A percentile compares a stretch with the other conserved stretches of the same genome.
phyloP scores from a whole-genome alignment of 2,113 vertebrate species.

The Phocoena phocoena region DNA sequence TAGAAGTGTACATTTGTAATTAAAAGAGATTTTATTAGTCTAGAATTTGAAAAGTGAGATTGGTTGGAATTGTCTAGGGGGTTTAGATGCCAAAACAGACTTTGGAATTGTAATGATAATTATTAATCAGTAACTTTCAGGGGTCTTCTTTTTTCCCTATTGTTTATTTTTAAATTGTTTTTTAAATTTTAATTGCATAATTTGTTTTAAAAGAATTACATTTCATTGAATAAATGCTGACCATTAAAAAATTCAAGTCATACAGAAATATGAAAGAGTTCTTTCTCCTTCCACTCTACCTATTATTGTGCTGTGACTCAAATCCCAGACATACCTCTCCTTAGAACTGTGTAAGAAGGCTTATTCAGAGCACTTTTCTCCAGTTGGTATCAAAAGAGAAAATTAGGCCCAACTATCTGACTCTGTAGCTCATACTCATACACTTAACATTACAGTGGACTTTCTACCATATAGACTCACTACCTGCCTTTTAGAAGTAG shows the following conservation, averaged over 20 bases:
- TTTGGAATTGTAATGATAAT: conserved; percentile 20
- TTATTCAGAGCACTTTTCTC: neutral
- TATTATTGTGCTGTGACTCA: neutral
- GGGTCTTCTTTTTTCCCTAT: neutral
- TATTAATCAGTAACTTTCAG: neutral
- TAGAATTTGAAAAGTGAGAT: neutral
- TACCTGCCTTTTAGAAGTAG: neutral
- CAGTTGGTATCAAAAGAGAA: neutral
- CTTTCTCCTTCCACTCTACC: neutral
- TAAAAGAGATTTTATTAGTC: conserved; percentile 25
- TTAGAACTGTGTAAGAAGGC: neutral
- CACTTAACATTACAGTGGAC: neutral
- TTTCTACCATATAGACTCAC: neutral
- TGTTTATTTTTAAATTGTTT: neutral
- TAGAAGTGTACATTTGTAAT: neutral
- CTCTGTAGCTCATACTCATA: neutral
- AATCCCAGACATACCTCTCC: neutral
- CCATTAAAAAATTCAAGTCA: neutral
- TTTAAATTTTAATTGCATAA: neutral
- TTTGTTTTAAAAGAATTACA: conserved; percentile 3
- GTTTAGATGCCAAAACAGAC: neutral
- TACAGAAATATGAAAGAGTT: neutral
- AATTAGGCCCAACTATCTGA: neutral
- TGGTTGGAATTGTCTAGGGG: neutral
- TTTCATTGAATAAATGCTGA: neutral